Evolutionary conservation across 2,888 invertebrate species (phyloP).

Genomic region (Leucophenga montana): DNA sequence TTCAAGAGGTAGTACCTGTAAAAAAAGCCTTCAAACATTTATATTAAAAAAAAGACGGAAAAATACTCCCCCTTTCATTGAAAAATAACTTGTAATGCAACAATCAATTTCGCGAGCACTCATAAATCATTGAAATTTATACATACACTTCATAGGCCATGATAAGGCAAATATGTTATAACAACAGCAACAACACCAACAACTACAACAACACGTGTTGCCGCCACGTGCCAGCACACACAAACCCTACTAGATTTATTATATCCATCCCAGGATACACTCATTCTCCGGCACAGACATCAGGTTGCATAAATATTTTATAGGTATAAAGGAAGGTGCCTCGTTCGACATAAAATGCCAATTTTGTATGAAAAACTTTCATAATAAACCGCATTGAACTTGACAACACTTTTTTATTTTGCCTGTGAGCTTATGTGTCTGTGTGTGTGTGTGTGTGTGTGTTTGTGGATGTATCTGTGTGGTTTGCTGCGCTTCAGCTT

Average conservation of each 20-base stretch:
- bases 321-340: conserved; percentile 32
- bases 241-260: background rate
- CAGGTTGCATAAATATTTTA: conserved; percentile 4
- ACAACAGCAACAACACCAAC: background rate
- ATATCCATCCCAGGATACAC: no score
- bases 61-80: conserved; percentile 30
- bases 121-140: conserved; percentile 40
- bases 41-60: conserved; percentile 6
- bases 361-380: conserved; percentile 29
- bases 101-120: background rate
- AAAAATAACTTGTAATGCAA: conserved; percentile 37
- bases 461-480: background rate
- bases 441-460: no score
- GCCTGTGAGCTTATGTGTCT: background rate
- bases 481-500: background rate
- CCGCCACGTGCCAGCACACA: conserved; percentile 50
- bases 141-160: background rate
- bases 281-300: no score
- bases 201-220: conserved; percentile 35
- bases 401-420: conserved; percentile 17
- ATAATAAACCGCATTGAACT: conserved; percentile 36
- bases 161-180: conserved; percentile 10
- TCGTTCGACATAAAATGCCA: conserved; percentile 44
- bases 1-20: no score
- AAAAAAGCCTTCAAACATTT: background rate